Evolutionary conservation across 2,888 invertebrate genomes (phyloP), one percentile per base, ranked within the genome.

Genomic region (Eutolmus rufibarbis): DNA sequence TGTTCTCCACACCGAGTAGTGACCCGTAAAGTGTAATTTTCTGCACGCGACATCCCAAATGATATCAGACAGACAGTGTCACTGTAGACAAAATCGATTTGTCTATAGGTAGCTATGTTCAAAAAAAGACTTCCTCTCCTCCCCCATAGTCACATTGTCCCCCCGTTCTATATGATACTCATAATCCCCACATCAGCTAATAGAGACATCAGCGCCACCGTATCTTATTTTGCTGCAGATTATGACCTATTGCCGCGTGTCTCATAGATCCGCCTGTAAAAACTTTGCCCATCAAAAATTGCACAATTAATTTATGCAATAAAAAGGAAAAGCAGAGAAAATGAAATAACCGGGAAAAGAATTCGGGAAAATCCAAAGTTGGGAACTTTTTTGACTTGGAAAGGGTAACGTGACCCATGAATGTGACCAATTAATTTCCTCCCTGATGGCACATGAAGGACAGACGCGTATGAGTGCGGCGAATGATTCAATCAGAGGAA

Each of bases 401-500:
- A 66, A 19, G 28, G 66, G 66, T 66, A 66, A 23, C 66, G 66
- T 23, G 66, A 28, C 66, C 28, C 66, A 12, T 23, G 66, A 66
- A 66, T 66, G 23, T 19, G 66, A 66, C 66, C 66, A 66, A 66
- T 66, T 66, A 66, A 66, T 66, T 66, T 66, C 28, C 23, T 12
- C 28, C 12, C 23, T 19, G 66, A 66, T 66, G 28, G 66, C 23
- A 66, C 28, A 66, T 66, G 23, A 23, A 19, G 66, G 12, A 37
- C 76, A 31, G 57, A 56, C 16, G 34, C 51, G 14, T 51, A 28
- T 12, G 9, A 40, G 40, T 23, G 43, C n/a, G 74, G 31, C 40
- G 74, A 40, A 85, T 74, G 28, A 74, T 85, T 51, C 74, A 74
- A 85, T 85, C 85, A 85, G 31, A n/a, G 46, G 74, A 85, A 85